These are phyloP conservation scores for Drosophila neutralis DNA, from an alignment of 2,888 invertebrate genomes.

Conservation along the genomic window DNA sequence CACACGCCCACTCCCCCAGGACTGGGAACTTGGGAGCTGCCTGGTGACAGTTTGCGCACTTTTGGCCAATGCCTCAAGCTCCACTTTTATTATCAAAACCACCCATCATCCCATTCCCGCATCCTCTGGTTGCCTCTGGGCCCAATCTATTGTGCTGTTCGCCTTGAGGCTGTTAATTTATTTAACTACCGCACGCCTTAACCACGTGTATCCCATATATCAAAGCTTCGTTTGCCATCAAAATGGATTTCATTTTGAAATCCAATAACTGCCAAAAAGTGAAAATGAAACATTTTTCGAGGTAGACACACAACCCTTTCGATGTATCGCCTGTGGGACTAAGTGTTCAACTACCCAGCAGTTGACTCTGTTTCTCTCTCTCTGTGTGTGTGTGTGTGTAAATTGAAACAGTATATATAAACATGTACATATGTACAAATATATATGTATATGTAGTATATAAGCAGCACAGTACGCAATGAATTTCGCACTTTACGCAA, in stretches of 20 bases:
- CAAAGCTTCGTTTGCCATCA: slow-evolving; percentile 74
- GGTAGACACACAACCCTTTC: slow-evolving; percentile 66
- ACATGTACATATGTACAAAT: slow-evolving; percentile 12
- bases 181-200: slow-evolving; percentile 69
- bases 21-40: background rate
- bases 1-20: background rate
- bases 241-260: slow-evolving; percentile 82
- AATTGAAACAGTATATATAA: slow-evolving; percentile 71
- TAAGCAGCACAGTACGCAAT: slow-evolving; percentile 40
- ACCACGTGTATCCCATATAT: slow-evolving; percentile 73
- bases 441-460: slow-evolving; percentile 35
- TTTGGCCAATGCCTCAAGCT: slow-evolving; percentile 10
- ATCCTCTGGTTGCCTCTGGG: background rate
- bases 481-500: slow-evolving; percentile 77
- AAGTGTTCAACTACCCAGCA: slow-evolving; percentile 37
- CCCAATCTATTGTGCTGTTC: slow-evolving; percentile 15
- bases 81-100: slow-evolving; percentile 15
- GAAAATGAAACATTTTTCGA: slow-evolving; percentile 65
- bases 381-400: slow-evolving; percentile 21
- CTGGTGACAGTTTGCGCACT: slow-evolving; percentile 43
- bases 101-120: background rate
- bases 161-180: slow-evolving; percentile 70
- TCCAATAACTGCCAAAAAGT: slow-evolving; percentile 74
- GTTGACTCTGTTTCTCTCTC: slow-evolving; percentile 25
- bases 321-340: slow-evolving; percentile 32